phyloP scores from a whole-genome alignment of 2,113 vertebrate genomes.

The Leptocoma aspasia region DNA sequence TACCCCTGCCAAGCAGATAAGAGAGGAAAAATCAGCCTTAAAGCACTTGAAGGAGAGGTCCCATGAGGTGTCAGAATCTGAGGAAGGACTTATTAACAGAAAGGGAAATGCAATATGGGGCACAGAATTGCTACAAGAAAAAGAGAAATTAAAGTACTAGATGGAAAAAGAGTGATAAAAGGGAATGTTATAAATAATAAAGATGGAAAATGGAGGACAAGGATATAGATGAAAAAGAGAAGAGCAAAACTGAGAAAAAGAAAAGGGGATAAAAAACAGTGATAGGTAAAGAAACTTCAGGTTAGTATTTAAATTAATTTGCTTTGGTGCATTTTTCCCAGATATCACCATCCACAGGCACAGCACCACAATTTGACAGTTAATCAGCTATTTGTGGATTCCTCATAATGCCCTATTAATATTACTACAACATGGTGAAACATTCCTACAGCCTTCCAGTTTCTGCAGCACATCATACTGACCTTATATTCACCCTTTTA shows the following conservation, averaged over 20 bases:
- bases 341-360: neutral
- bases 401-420: neutral
- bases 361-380: neutral
- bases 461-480: neutral
- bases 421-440: rapidly evolving
- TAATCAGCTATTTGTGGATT: neutral
- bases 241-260: neutral
- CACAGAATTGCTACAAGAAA: neutral
- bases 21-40: neutral
- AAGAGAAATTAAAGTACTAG: neutral
- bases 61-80: neutral
- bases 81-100: neutral
- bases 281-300: neutral
- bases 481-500: neutral
- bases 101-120: neutral
- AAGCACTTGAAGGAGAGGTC: neutral
- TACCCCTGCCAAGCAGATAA: neutral
- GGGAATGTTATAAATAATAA: constrained; percentile 1
- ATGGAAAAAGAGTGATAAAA: neutral
- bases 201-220: neutral
- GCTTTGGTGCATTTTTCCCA: neutral
- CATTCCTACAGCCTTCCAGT: neutral
- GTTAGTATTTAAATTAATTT: neutral
- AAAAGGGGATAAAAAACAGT: neutral
- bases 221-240: neutral